A percentile compares a stretch with the other conserved stretches of the same genome.
phyloP scores from a whole-genome alignment of 2,888 invertebrate genomes.

The Drosophila siamana region DNA sequence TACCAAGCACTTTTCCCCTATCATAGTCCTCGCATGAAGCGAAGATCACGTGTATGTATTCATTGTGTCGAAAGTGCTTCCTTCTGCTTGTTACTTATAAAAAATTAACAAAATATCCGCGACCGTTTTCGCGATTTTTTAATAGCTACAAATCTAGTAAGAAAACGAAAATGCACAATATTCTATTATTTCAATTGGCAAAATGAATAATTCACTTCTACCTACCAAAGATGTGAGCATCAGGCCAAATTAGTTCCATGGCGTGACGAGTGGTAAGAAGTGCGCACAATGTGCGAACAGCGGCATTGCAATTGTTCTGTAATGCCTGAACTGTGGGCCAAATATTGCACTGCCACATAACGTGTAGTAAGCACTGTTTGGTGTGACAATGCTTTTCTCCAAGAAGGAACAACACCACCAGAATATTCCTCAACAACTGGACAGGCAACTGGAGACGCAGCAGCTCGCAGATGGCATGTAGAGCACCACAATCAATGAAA shows the following conservation, averaged over 20 bases:
- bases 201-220: neutral
- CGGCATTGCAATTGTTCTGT: conserved; percentile 31
- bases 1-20: too few species aligned
- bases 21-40: too few species aligned
- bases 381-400: conserved; percentile 38
- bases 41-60: too few species aligned
- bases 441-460: conserved; percentile 31
- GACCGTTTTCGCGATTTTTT: neutral
- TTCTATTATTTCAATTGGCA: neutral
- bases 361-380: conserved; percentile 29
- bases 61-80: too few species aligned
- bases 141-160: neutral
- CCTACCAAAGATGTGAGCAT: conserved; percentile 1
- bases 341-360: conserved; percentile 37
- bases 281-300: conserved; percentile 26
- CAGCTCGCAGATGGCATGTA: conserved; percentile 44
- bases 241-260: conserved; percentile 16
- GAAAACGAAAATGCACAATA: neutral
- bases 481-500: conserved; percentile 28
- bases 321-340: conserved; percentile 31
- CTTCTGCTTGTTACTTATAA: too few species aligned
- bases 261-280: conserved; percentile 22
- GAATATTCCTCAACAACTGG: conserved; percentile 43
- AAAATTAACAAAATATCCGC: neutral
- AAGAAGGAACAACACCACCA: conserved; percentile 37